These are phyloP conservation scores for Aleiodes sp. DNA, from an alignment of 1,140 invertebrate genomes.

Conservation along the genomic window DNA sequence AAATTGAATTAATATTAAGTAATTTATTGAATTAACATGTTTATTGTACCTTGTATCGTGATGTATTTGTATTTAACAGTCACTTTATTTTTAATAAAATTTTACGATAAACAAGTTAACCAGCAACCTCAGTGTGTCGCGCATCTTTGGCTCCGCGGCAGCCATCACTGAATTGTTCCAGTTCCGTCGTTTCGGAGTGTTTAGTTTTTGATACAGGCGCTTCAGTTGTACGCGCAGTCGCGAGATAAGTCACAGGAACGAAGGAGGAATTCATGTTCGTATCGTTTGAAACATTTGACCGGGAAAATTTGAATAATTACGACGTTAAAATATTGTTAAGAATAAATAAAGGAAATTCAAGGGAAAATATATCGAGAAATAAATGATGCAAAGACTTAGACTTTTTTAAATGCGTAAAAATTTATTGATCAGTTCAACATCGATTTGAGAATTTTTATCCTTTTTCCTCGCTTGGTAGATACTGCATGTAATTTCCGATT, in stretches of 20 bases:
- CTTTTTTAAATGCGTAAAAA: no score
- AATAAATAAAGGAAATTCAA: no score
- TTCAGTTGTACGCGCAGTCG: not conserved
- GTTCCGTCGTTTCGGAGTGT: conserved; percentile 31
- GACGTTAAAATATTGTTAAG: no score
- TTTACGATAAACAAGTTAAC: conserved; percentile 46
- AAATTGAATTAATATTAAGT: not conserved
- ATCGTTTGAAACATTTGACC: no score
- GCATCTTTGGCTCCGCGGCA: conserved; percentile 44
- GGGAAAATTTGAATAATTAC: no score
- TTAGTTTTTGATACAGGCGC: not conserved
- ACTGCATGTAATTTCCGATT: conserved; percentile 3
- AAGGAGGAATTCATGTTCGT: no score
- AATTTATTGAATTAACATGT: not conserved
- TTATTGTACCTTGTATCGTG: conserved; percentile 10
- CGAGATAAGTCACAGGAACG: no score
- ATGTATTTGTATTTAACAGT: not conserved
- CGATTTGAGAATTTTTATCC: conserved; percentile 1
- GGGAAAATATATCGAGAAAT: no score
- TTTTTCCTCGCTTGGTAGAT: not conserved
- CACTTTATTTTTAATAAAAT: not conserved
- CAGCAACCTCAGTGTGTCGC: conserved; percentile 36
- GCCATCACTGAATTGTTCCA: conserved; percentile 50
- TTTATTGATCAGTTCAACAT: not conserved
- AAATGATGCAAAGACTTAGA: no score